These are phyloP conservation scores for Mola mola DNA, from an alignment of 2,113 vertebrate species.

Conservation along the genomic window DNA sequence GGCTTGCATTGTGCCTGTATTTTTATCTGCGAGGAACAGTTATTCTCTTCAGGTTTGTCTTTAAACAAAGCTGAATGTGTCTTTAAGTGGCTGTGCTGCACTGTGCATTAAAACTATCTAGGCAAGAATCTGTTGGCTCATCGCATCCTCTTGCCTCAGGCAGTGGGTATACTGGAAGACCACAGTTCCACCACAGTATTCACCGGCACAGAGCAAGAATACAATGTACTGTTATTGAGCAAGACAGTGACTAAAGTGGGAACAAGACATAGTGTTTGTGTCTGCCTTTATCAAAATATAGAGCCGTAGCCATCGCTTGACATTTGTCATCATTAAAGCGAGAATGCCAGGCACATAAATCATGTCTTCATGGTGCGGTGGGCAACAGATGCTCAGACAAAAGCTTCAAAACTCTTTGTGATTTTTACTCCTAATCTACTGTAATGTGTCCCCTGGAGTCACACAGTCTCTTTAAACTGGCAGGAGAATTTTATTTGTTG, in stretches of 20 bases:
- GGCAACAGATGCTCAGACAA: constrained; percentile 1
- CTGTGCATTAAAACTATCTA: constrained; percentile 19
- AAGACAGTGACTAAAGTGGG: constrained; percentile 18
- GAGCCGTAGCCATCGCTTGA: constrained; percentile 13
- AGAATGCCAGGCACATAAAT: constrained; percentile 10
- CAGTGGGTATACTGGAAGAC: constrained; percentile 34
- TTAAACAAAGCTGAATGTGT: constrained; percentile 44
- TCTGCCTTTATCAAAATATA: constrained; percentile 27
- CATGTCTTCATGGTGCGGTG: constrained; percentile 1
- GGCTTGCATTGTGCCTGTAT: constrained; percentile 21
- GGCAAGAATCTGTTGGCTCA: constrained; percentile 59
- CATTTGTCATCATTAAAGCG: constrained; percentile 29
- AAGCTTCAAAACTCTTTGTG: not conserved
- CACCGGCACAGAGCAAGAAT: constrained; percentile 17
- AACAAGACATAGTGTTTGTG: constrained; percentile 23
- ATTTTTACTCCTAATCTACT: constrained; percentile 7
- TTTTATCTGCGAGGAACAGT: constrained; percentile 4
- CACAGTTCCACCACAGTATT: constrained; percentile 46
- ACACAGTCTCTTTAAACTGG: not conserved
- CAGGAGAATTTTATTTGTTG: constrained; percentile 24
- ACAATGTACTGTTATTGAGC: constrained; percentile 26
- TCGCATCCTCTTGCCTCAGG: constrained; percentile 57
- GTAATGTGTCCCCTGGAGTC: constrained; percentile 11
- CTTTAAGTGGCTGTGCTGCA: constrained; percentile 65
- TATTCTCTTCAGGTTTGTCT: constrained; percentile 25